These are phyloP conservation scores for Neodon shergylaensis DNA, from an alignment of 2,113 vertebrate genomes.

Conservation along the genomic window DNA sequence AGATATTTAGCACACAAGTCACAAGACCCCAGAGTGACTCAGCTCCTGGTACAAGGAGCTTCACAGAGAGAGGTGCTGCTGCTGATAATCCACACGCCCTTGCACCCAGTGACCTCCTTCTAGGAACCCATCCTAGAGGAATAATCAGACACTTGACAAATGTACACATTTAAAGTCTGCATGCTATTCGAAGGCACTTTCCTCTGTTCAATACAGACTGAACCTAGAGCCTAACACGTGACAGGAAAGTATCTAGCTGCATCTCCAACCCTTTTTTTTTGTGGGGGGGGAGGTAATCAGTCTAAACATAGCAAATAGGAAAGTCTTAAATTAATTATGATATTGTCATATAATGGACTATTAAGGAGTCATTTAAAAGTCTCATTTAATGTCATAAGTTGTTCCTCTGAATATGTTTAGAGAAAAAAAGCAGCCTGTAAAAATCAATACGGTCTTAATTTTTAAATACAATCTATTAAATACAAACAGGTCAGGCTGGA, in stretches of 20 bases:
- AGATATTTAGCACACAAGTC: not conserved
- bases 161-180: not conserved
- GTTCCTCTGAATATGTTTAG: not conserved
- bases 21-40: constrained; percentile 28
- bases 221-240: not conserved
- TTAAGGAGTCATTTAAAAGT: constrained; percentile 9
- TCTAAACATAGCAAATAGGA: not conserved
- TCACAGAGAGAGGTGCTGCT: not conserved
- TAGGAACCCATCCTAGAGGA: not conserved
- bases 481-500: not conserved
- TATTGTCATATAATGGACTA: not conserved
- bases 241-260: not conserved
- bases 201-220: not conserved
- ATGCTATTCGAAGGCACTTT: not conserved
- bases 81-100: not conserved
- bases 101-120: not conserved
- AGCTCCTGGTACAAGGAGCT: not conserved
- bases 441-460: constrained; percentile 40
- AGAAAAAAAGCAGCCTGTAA: constrained; percentile 8
- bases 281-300: not conserved
- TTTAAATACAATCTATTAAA: constrained; percentile 23
- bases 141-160: not conserved
- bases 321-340: not conserved
- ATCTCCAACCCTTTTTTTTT: not conserved
- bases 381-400: constrained; percentile 46